A percentile compares a stretch with the other conserved stretches of the same genome.
phyloP scores from a whole-genome alignment of 2,113 vertebrate genomes.

The Nanorana parkeri region DNA sequence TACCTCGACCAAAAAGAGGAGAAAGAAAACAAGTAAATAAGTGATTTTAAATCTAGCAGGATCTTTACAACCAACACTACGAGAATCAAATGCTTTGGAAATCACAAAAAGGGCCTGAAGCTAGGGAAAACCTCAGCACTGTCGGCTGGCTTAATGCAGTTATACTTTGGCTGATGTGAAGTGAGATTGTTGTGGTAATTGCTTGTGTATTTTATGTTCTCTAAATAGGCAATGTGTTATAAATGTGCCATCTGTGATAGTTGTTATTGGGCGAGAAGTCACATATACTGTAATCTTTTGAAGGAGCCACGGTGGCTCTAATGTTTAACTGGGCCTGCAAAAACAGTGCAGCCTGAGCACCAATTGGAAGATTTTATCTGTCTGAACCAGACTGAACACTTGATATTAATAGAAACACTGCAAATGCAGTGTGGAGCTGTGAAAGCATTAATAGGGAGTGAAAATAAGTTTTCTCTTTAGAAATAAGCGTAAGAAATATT shows the following conservation, averaged over 20 bases:
- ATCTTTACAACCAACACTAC: conserved; percentile 12
- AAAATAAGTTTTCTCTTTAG: too few relatives aligned
- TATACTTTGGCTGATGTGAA: neutral
- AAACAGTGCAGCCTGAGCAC: neutral
- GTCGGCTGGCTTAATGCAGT: neutral
- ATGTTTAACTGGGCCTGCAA: conserved; percentile 44
- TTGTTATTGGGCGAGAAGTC: conserved; percentile 20
- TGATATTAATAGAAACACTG: neutral
- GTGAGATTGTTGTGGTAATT: conserved; percentile 35
- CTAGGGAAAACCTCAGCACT: conserved; percentile 28
- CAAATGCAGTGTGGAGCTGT: neutral
- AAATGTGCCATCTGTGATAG: conserved; percentile 50
- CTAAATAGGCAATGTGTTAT: conserved; percentile 30
- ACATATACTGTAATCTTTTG: conserved; percentile 29
- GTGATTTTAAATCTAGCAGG: neutral
- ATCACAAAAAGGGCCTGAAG: conserved; percentile 2
- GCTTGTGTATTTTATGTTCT: conserved; percentile 35
- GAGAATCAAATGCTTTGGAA: neutral
- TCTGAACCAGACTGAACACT: conserved; percentile 30
- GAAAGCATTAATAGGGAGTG: neutral
- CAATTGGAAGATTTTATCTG: conserved; percentile 33
- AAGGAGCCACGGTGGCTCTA: conserved; percentile 32
- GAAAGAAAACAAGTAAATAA: conserved; percentile 22
- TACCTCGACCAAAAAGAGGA: conserved; percentile 20
- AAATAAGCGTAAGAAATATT: too few relatives aligned